Evolutionary conservation across 2,797 vertebrate species (phyloP), one percentile per base, ranked within the genome.

Genomic region (Argya squamiceps): DNA sequence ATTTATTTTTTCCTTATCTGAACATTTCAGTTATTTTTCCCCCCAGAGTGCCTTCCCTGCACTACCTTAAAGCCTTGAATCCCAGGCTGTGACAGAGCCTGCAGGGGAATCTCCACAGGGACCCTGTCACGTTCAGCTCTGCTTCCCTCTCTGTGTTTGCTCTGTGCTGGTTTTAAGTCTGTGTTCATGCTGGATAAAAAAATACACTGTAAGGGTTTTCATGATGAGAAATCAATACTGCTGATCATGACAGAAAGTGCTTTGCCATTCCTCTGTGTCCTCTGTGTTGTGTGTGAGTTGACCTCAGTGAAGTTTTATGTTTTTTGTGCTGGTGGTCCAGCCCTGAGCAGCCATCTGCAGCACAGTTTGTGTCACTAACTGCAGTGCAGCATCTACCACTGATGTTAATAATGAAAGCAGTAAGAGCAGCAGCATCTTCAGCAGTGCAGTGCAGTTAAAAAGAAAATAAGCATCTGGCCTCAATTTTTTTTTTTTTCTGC

Each of bases 181-280:
- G 9, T 59, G 22, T 58, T 89, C 5, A 3, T 24, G 56, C 60
- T 58, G 36, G 52, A 22, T 43, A 20, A 53, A 18, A 56, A 71
- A 95, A 16, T 10, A 24, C 4, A 4, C 11, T 15, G 8, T 21
- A 36, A 34, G 4, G 9, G 0, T 4, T 26, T 62, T 71, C 7
- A 12, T 6, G 8, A 36, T 3, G 15, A 70, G 26, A 75, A 90
- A 60, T 60, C 32, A 39, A 18, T 16, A 6, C 24, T 49, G 20
- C 18, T 80, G 62, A 14, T 68, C 20, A n/a, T 0, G 1, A 32
- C 37, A 77, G 39, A 29, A 36, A 60, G 39, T 4, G 46, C 46
- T 92, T 83, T 88, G 75, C 65, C 37, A 4, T 83, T 58, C 41
- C 20, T 70, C 36, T 71, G 41, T 85, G 68, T 73, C 41, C 73